A percentile compares a stretch with the other conserved stretches of the same genome.
Evolutionary conservation across 2,888 invertebrate genomes (phyloP).

Genomic region (Apodemia mormo): DNA sequence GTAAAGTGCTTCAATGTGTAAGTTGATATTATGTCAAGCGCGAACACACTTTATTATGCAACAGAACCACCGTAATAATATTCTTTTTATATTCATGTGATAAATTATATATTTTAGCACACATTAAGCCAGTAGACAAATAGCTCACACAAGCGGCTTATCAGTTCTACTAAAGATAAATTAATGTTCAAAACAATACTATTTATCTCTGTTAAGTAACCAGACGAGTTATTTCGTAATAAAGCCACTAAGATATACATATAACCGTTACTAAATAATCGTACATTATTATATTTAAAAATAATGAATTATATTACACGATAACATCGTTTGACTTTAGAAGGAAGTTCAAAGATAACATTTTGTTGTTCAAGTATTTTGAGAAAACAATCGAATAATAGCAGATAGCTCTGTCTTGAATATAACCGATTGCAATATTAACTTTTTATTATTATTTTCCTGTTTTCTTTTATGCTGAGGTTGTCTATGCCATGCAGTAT

Average conservation of each 20-base stretch:
- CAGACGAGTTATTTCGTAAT: conserved; percentile 51
- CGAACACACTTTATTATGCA: no score
- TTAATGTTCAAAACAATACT: conserved; percentile 57
- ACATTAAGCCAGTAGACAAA: conserved; percentile 61
- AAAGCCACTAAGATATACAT: conserved; percentile 31
- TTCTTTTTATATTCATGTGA: neutral
- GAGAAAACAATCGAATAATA: no score
- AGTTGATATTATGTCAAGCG: no score
- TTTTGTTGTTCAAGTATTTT: no score
- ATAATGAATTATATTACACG: conserved; percentile 38
- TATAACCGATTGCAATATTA: no score
- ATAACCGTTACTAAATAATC: conserved; percentile 30
- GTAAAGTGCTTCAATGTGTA: no score
- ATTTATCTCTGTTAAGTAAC: conserved; percentile 54
- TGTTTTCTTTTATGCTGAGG: no score
- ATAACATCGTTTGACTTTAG: conserved; percentile 37
- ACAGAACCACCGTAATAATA: no score
- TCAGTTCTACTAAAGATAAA: conserved; percentile 57
- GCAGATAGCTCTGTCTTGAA: no score
- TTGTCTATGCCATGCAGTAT: no score
- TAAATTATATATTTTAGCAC: conserved; percentile 36
- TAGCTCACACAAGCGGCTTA: conserved; percentile 57
- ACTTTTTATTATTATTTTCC: no score
- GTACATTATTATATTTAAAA: conserved; percentile 39
- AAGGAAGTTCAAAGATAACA: no score